Base-by-base conservation (phyloP, 1,140 invertebrate genomes). In the Scaptodrosophila lebanonensis region DNA sequence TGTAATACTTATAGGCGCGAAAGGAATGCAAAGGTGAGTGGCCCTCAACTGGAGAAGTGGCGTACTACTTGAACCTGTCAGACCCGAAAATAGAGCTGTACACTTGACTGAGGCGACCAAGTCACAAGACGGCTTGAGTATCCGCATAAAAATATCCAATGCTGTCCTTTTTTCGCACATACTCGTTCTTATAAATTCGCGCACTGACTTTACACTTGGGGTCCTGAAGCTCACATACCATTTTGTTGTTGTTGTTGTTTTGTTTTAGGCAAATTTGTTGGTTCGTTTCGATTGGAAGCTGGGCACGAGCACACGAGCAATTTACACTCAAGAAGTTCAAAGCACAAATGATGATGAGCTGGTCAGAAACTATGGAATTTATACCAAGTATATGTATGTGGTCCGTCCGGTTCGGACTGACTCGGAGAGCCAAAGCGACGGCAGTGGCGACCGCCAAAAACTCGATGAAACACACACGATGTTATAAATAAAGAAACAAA, bases 281-380 rank as follows among this genome's bases (percentile, higher is more conserved):
- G 75, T 66, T 52, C n/a, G n/a, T n/a, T n/a, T n/a, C n/a, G n/a
- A n/a, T n/a, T n/a, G n/a, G n/a, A n/a, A n/a, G n/a, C n/a, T n/a
- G n/a, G n/a, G n/a, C 75, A 60, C 52, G 62, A 66, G 66, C 75
- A 47, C 45, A 59, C 75, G 76, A 82, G 70, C 76, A 83, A 83
- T 83, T 82, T 76, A 71, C 73, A 69, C 73, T 82, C 66, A 84
- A 84, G 82, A 84, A 84, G 82, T 84, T 84, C 82, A 84, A 84
- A 84, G 82, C 82, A 84, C 82, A 84, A 84, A 84, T 84, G 82
- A 84, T 84, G 82, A 84, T 84, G 82, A 84, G 75, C 59, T 82
- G 67, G 61, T 51, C 63, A 82, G 75, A 54, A 66, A 64, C 73
- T 72, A 64, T 66, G 66, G 82, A 76, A 84, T 84, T 84, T 84